Evolutionary conservation across 37 sponge, comb jelly and placozoan species (phyloP), one percentile per base, ranked within the genome.

Genomic region (Halisarca cf. caerulea): DNA sequence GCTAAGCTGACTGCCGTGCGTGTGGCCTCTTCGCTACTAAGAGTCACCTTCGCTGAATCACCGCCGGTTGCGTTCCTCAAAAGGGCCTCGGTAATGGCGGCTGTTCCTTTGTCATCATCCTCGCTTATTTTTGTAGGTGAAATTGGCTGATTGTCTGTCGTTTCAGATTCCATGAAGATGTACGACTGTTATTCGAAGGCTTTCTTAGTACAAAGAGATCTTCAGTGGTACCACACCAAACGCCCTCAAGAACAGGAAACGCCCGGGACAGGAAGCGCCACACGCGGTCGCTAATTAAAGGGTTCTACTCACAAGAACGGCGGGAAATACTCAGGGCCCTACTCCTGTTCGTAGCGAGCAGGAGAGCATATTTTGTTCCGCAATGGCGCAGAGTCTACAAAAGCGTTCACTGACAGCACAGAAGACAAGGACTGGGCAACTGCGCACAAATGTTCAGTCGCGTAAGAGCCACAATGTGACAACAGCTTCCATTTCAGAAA

Each of bases 1-100:
- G 69, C 11, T 68, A 68, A 4, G 69, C 35, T 68, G 27, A 6
- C 69, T 4, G 69, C 15, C 17, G 69, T 30, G 15, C 17, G 35
- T 27, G 32, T n/a, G 33, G 35, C 35, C 35, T 28, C 69, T 47
- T 47, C 51, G 51, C 51, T 47, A n/a, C n/a, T n/a, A 47, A 47
- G 51, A 47, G 51, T 47, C 51, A 74, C 38, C n/a, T 33, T 37
- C 42, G 36, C 44, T 25, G 21, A 41, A 2, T 74, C 45, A 1
- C 32, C 77, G 77, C 77, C 77, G 77, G 77, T 44, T 36, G 77
- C 77, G 77, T 74, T 74, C 77, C 77, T 43, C 42, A 74, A 74
- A 20, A 74, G 77, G 24, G 25, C 77, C 15, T 74, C 45, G 24
- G 77, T 40, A 7, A 74, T 39, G 2, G 77, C 24, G 77, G 17